These are phyloP conservation scores for Sphaerophoria rueppellii DNA, from an alignment of 2,888 invertebrate species.

Conservation along the genomic window DNA sequence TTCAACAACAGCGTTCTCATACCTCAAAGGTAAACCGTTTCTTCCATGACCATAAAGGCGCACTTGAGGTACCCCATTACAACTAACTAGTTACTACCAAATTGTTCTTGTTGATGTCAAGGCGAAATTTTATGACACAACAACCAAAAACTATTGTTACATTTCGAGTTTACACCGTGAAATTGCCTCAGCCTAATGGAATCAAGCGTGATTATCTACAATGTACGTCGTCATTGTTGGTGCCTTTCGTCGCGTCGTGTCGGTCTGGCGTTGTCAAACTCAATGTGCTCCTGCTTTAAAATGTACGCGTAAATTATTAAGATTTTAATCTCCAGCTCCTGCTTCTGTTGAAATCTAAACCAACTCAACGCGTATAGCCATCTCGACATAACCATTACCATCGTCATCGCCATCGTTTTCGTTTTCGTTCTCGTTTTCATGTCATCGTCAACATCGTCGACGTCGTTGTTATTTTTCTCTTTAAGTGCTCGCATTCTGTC, in stretches of 20 bases:
- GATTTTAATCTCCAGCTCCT: slow-evolving; percentile 60
- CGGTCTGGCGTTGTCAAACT: background rate
- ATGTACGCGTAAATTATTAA: slow-evolving; percentile 59
- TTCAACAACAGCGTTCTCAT: too few relatives aligned
- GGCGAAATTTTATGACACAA: background rate
- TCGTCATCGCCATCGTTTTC: background rate
- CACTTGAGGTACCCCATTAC: slow-evolving; percentile 10
- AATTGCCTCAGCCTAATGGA: slow-evolving; percentile 44
- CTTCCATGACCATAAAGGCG: background rate
- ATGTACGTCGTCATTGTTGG: slow-evolving; percentile 2
- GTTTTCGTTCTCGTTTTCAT: background rate
- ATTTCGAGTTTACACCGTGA: background rate
- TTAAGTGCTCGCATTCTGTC: slow-evolving; percentile 28
- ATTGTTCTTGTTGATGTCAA: slow-evolving; percentile 8
- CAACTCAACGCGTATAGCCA: too few relatives aligned
- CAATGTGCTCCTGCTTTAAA: background rate
- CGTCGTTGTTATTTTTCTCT: background rate
- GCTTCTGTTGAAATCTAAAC: background rate
- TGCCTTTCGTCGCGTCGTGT: background rate
- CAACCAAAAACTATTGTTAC: slow-evolving; percentile 9
- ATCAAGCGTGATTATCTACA: slow-evolving; percentile 54
- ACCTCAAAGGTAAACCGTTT: background rate
- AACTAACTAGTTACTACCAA: too few relatives aligned
- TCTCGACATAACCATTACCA: background rate
- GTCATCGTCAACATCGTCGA: background rate